Conservation (phyloP, 2,113 vertebrate genomes). For the Abramis brama region DNA sequence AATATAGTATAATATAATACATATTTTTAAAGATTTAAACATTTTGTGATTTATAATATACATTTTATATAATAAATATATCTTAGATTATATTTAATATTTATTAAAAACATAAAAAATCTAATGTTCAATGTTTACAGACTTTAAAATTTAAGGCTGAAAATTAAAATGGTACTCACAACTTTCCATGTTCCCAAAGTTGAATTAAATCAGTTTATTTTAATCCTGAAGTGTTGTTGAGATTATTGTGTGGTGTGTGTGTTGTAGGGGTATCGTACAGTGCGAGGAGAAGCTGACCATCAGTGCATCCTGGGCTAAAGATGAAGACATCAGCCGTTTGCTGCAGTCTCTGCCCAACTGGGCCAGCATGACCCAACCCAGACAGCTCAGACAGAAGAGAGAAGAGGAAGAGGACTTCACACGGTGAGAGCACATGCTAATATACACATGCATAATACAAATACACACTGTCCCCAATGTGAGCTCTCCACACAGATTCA, state of each 20-base stretch:
- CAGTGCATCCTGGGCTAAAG: slow-evolving; percentile 97
- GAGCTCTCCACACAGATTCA: slow-evolving; percentile 33
- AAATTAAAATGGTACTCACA: background rate
- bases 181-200: background rate
- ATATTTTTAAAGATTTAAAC: no score
- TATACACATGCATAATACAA: background rate
- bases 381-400: slow-evolving; percentile 90
- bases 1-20: no score
- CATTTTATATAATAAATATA: no score
- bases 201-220: background rate
- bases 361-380: slow-evolving; percentile 93
- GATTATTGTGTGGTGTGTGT: slow-evolving; percentile 20
- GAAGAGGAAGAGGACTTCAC: slow-evolving; percentile 97
- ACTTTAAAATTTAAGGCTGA: background rate
- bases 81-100: background rate
- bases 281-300: slow-evolving; percentile 96
- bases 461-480: slow-evolving; percentile 16
- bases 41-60: no score
- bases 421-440: slow-evolving; percentile 73
- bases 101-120: background rate
- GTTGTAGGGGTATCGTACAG: slow-evolving; percentile 85
- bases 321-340: slow-evolving; percentile 95
- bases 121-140: background rate
- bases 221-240: background rate
- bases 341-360: slow-evolving; percentile 96